These are phyloP conservation scores for Rhysida immarginata DNA, from an alignment of 1,140 invertebrate genomes.

Conservation along the genomic window DNA sequence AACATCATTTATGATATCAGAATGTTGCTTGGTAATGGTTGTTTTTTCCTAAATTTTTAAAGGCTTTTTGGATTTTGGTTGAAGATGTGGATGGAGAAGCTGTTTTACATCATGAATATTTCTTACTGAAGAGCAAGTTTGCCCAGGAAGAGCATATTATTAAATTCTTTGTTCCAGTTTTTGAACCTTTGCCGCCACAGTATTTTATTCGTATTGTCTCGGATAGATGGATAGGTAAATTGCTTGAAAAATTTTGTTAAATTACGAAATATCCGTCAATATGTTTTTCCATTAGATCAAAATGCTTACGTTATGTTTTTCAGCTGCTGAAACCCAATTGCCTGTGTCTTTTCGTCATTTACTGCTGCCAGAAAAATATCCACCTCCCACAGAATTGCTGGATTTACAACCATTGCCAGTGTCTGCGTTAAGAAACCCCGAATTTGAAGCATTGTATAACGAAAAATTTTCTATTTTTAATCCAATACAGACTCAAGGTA, in stretches of 20 bases:
- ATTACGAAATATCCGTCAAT: constrained; percentile 21
- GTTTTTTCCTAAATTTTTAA: too few species aligned
- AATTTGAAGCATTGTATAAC: constrained; percentile 71
- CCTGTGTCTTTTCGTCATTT: constrained; percentile 96
- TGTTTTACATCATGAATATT: constrained; percentile 93
- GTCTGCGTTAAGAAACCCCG: constrained; percentile 51
- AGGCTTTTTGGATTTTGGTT: constrained; percentile 98
- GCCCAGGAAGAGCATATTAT: constrained; percentile 85
- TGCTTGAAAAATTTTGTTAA: constrained; percentile 6
- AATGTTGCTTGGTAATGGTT: too few species aligned
- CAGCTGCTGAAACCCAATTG: constrained; percentile 86
- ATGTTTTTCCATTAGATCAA: constrained; percentile 56
- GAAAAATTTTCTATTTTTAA: constrained; percentile 89
- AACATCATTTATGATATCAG: too few species aligned
- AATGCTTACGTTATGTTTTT: too few species aligned
- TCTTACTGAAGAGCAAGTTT: constrained; percentile 91
- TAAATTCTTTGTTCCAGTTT: constrained; percentile 97
- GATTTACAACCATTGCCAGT: constrained; percentile 91
- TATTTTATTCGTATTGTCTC: constrained; percentile 73
- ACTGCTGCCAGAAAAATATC: constrained; percentile 94
- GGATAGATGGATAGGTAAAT: constrained; percentile 43
- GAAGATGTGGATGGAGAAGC: constrained; percentile 93
- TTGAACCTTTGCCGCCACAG: constrained; percentile 94
- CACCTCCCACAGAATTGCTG: constrained; percentile 92
- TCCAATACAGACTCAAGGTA: constrained; percentile 97